These are phyloP conservation scores for Epizoanthus ramosus DNA, from an alignment of 92 coral and sea anemone species.

Conservation along the genomic window DNA sequence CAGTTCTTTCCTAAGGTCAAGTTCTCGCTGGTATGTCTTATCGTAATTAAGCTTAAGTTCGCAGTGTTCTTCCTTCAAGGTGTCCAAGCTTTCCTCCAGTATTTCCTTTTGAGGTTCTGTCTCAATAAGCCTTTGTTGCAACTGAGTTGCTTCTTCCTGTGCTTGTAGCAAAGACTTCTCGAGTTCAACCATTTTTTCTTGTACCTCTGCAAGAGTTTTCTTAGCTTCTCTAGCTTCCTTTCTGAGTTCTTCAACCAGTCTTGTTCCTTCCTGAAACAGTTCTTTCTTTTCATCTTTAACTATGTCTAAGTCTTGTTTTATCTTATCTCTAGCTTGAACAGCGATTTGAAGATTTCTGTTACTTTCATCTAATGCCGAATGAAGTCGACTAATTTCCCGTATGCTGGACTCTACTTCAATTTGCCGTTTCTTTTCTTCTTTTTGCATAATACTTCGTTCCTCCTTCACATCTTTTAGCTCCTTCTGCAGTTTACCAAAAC, in stretches of 20 bases:
- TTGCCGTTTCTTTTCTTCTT: constrained; percentile 36
- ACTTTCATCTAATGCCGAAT: constrained; percentile 9
- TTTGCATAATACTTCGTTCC: constrained; percentile 54
- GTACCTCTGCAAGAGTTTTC: neutral
- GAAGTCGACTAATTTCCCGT: constrained; percentile 18
- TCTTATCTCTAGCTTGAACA: constrained; percentile 33
- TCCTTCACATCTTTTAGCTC: constrained; percentile 60
- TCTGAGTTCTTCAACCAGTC: constrained; percentile 26
- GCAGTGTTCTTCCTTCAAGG: neutral
- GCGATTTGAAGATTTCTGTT: neutral
- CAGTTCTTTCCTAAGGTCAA: constrained; percentile 10
- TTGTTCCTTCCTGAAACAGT: constrained; percentile 34
- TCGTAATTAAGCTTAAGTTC: constrained; percentile 15
- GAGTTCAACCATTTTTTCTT: constrained; percentile 8
- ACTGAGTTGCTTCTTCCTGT: neutral
- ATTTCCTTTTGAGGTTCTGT: constrained; percentile 5
- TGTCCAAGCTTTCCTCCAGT: constrained; percentile 8
- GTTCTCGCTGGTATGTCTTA: constrained; percentile 34
- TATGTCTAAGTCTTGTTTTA: constrained; percentile 34
- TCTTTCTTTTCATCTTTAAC: constrained; percentile 54
- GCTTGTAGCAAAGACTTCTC: constrained; percentile 3
- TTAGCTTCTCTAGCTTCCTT: constrained; percentile 7
- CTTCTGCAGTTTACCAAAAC: constrained; percentile 43
- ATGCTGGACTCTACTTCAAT: constrained; percentile 52
- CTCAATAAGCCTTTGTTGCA: neutral